Conservation (phyloP, 2,888 invertebrate genomes). For the Copidosoma aretas region DNA sequence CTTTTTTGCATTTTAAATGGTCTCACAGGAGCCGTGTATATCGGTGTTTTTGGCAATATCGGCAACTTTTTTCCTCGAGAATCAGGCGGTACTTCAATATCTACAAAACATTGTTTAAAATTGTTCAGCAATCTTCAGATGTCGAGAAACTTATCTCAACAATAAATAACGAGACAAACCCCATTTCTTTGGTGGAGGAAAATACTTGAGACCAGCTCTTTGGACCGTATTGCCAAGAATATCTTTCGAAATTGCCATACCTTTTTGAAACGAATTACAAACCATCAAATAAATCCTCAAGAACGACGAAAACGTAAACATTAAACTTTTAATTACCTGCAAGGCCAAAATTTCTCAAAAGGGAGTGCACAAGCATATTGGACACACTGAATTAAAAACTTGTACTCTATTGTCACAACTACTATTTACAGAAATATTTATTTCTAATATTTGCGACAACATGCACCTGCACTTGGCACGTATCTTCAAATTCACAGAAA, state of each 20-base stretch:
- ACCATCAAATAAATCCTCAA: background rate
- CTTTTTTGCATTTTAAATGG: conserved; percentile 87
- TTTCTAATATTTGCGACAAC: too few relatives aligned
- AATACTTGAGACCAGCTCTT: conserved; percentile 72
- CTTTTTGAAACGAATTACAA: conserved; percentile 10
- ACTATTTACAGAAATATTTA: too few relatives aligned
- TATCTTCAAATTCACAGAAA: too few relatives aligned
- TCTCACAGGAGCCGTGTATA: conserved; percentile 70
- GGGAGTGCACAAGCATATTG: conserved; percentile 22
- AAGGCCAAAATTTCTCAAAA: conserved; percentile 4
- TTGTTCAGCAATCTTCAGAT: conserved; percentile 11
- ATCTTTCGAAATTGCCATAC: conserved; percentile 12
- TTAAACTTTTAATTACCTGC: conserved; percentile 22
- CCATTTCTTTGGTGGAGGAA: conserved; percentile 72
- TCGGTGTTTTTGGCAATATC: conserved; percentile 77
- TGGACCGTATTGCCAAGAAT: conserved; percentile 44
- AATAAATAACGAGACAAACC: conserved; percentile 58
- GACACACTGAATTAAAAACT: too few relatives aligned
- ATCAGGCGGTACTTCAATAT: conserved; percentile 49
- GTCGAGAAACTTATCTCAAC: background rate
- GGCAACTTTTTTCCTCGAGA: conserved; percentile 73
- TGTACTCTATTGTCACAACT: too few relatives aligned
- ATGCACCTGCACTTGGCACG: too few relatives aligned
- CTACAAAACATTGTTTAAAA: conserved; percentile 40
- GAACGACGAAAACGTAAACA: background rate